Percentiles rank a stretch among this genome's conserved stretches.
Conservation (phyloP, 1,140 invertebrate species). For the Chymomyza costata region DNA sequence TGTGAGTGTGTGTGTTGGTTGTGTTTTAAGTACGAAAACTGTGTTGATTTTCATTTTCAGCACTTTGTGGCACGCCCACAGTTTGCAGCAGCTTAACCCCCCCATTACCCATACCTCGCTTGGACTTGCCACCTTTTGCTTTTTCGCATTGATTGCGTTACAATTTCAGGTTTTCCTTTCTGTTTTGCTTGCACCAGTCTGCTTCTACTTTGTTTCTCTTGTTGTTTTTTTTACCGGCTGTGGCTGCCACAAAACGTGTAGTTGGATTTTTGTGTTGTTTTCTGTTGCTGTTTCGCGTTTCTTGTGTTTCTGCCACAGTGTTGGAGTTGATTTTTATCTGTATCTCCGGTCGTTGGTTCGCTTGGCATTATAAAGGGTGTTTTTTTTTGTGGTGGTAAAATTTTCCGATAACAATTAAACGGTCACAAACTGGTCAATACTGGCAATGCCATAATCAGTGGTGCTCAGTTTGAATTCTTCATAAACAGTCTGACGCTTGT, state of each 20-base stretch:
- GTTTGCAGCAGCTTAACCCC: slow-evolving; percentile 1
- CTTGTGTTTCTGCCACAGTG: slow-evolving; percentile 59
- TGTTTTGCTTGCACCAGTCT: slow-evolving; percentile 39
- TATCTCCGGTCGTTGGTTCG: slow-evolving; percentile 57
- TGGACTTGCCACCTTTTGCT: slow-evolving; percentile 24
- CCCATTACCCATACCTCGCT: slow-evolving; percentile 1
- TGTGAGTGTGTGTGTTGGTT: slow-evolving; percentile 25
- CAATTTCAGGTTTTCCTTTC: slow-evolving; percentile 67
- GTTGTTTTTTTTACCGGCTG: neutral
- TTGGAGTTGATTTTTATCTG: slow-evolving; percentile 67
- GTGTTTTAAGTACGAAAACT: too few relatives aligned
- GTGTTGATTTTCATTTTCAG: slow-evolving; percentile 70
- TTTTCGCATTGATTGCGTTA: slow-evolving; percentile 73
- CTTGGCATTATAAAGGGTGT: too few relatives aligned
- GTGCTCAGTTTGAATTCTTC: too few relatives aligned
- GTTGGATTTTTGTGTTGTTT: slow-evolving; percentile 16
- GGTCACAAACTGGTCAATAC: too few relatives aligned
- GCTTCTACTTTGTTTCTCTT: slow-evolving; percentile 45
- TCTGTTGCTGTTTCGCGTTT: slow-evolving; percentile 10
- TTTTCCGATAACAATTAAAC: too few relatives aligned
- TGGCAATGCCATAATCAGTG: too few relatives aligned
- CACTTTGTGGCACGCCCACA: slow-evolving; percentile 49
- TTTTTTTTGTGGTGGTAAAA: too few relatives aligned
- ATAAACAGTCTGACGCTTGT: too few relatives aligned
- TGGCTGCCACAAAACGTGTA: too few relatives aligned